phyloP scores from a whole-genome alignment of 2,113 vertebrate species.

The Macroglossus sobrinus region DNA sequence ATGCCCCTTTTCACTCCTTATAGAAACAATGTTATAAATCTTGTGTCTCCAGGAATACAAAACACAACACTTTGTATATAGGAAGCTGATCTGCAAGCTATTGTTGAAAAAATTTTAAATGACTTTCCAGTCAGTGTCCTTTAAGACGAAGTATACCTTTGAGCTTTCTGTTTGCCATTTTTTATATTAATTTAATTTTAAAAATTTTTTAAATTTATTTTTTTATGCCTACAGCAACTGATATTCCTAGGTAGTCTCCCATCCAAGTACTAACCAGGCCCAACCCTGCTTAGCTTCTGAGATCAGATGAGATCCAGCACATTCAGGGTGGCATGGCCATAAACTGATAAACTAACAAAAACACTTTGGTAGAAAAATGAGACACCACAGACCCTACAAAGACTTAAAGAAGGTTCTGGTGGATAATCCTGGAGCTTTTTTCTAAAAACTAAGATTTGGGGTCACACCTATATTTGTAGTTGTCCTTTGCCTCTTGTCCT shows the following conservation, averaged over 20 bases:
- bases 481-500: neutral
- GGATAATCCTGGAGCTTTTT: neutral
- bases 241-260: no score
- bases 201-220: no score
- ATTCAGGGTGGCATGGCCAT: no score
- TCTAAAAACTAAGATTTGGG: neutral
- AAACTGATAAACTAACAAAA: neutral
- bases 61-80: neutral
- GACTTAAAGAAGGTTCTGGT: neutral
- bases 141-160: neutral
- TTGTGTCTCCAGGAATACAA: neutral
- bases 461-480: neutral
- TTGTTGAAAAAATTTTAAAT: conserved; percentile 24
- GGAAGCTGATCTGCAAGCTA: neutral
- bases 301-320: no score
- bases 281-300: no score
- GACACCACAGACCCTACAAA: neutral
- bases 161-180: neutral
- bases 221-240: no score
- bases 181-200: conserved; percentile 3
- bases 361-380: neutral
- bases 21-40: conserved; percentile 27
- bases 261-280: no score
- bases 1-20: neutral
- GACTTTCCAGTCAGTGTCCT: neutral